These are phyloP conservation scores for Sebastes trivittatus DNA, from an alignment of 2,797 vertebrate genomes.

Conservation along the genomic window DNA sequence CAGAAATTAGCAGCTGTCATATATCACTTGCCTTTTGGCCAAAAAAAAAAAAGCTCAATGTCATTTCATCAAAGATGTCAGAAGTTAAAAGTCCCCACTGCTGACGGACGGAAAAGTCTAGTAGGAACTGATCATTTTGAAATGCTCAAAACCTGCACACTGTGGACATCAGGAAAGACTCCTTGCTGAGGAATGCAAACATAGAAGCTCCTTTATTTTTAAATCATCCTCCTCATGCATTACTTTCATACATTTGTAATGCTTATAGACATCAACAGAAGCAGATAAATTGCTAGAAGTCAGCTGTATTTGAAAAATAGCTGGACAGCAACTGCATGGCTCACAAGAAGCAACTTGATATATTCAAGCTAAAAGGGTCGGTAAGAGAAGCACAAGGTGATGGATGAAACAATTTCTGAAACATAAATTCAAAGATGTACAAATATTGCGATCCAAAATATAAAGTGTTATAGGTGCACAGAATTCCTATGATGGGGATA, in stretches of 20 bases:
- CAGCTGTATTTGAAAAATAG: neutral
- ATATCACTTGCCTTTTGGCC: neutral
- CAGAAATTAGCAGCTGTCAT: neutral
- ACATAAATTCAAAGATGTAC: neutral
- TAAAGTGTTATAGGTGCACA: neutral
- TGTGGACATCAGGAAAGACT: neutral
- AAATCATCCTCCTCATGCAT: neutral
- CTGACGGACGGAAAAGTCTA: neutral
- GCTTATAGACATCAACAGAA: neutral
- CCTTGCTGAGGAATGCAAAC: neutral
- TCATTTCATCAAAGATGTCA: slow-evolving; percentile 27
- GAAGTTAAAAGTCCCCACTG: neutral
- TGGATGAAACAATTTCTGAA: neutral
- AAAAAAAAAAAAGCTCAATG: neutral
- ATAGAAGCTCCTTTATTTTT: neutral
- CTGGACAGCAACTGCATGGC: neutral
- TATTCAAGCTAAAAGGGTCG: neutral
- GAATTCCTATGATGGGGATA: neutral
- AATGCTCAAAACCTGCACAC: neutral
- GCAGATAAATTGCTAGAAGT: neutral
- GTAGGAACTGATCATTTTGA: neutral
- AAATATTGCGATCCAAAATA: neutral
- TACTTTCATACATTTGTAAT: neutral
- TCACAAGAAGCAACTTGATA: neutral
- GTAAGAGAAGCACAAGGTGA: neutral